A percentile compares a stretch with the other conserved stretches of the same genome.
These are phyloP conservation scores for Vanacampus margaritifer DNA, from an alignment of 2,113 vertebrate genomes.

Conservation along the genomic window DNA sequence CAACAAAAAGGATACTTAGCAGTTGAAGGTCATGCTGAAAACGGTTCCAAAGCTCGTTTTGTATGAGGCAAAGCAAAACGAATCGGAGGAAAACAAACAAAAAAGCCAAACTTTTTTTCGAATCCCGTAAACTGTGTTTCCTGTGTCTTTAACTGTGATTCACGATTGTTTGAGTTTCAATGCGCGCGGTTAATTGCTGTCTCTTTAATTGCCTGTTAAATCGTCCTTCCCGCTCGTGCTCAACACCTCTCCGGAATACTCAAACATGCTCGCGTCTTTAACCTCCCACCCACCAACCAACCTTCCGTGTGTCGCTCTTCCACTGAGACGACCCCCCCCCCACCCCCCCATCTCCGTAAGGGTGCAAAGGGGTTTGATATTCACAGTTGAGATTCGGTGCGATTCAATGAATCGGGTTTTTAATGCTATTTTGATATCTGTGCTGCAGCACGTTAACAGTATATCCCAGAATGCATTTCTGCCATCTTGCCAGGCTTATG, in stretches of 20 bases:
- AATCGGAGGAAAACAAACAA: too few species aligned
- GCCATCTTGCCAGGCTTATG: not conserved
- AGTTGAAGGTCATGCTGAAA: too few species aligned
- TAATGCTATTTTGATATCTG: not conserved
- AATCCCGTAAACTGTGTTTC: too few species aligned
- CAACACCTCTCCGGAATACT: not conserved
- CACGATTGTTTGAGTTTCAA: not conserved
- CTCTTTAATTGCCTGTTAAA: not conserved
- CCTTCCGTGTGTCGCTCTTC: slow-evolving; percentile 34
- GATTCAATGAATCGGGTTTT: not conserved
- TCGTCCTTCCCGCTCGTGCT: not conserved
- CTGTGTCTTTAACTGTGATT: not conserved
- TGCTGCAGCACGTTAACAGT: not conserved
- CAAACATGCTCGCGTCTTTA: not conserved
- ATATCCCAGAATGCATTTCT: not conserved
- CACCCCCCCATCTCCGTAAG: too few species aligned
- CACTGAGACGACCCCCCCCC: too few species aligned
- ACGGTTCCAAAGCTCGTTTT: too few species aligned
- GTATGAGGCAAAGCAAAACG: too few species aligned
- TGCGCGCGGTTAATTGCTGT: not conserved
- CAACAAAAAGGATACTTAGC: too few species aligned
- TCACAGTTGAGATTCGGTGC: not conserved
- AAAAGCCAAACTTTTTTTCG: too few species aligned
- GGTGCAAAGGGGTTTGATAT: slow-evolving; percentile 25
- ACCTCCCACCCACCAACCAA: slow-evolving; percentile 4